These are phyloP conservation scores for Sesia bembeciformis DNA, from an alignment of 2,888 invertebrate genomes.

Conservation along the genomic window DNA sequence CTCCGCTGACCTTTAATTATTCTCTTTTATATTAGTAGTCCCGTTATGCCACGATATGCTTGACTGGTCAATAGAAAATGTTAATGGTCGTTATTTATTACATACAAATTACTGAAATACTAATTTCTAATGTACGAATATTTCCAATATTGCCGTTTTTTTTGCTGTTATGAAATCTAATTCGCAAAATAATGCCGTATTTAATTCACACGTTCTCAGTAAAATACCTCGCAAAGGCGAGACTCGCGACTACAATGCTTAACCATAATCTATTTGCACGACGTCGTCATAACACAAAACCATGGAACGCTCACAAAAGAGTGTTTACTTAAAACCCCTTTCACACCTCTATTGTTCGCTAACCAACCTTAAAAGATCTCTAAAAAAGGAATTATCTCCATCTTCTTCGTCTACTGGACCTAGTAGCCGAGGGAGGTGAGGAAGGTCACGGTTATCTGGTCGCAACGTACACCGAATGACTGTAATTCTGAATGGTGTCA, in stretches of 20 bases:
- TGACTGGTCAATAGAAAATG: too few relatives aligned
- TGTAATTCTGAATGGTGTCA: conserved; percentile 4
- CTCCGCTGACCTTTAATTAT: too few relatives aligned
- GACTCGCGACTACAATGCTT: conserved; percentile 30
- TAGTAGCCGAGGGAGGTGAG: conserved; percentile 1
- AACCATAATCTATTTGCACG: conserved; percentile 64
- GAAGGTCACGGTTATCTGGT: conserved; percentile 2
- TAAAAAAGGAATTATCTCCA: conserved; percentile 1
- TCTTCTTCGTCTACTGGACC: conserved; percentile 1
- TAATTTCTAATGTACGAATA: too few relatives aligned
- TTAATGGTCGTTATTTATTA: too few relatives aligned
- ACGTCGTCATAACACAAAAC: conserved; percentile 38
- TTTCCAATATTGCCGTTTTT: not conserved
- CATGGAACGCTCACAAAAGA: conserved; percentile 55
- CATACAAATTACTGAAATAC: too few relatives aligned
- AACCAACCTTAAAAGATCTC: conserved; percentile 32
- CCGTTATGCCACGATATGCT: too few relatives aligned
- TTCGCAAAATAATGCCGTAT: not conserved
- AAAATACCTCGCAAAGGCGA: conserved; percentile 7
- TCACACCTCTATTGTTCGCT: conserved; percentile 63
- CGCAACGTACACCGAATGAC: conserved; percentile 7
- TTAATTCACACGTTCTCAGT: conserved; percentile 4
- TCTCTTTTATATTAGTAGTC: too few relatives aligned
- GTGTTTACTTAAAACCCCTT: conserved; percentile 70
- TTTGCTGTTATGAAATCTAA: not conserved